These are phyloP conservation scores for Onthophagus sagittarius DNA, from an alignment of 2,888 invertebrate genomes.

Conservation along the genomic window DNA sequence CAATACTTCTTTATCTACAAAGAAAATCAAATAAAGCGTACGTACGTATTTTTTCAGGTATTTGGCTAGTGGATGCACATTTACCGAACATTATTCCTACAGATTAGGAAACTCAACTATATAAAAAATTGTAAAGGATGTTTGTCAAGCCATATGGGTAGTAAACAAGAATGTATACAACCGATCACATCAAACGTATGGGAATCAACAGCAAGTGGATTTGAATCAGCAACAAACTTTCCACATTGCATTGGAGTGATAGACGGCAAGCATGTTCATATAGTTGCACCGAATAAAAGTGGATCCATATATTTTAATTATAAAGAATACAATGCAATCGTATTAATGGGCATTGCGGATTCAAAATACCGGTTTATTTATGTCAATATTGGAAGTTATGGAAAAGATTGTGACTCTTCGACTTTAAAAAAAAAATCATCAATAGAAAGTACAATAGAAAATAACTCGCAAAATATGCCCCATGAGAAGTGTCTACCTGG, in stretches of 20 bases:
- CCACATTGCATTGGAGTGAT: slow-evolving; percentile 32
- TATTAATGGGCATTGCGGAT: slow-evolving; percentile 25
- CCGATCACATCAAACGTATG: slow-evolving; percentile 22
- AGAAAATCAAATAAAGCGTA: not conserved
- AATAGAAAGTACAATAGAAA: too few species aligned
- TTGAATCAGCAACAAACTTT: slow-evolving; percentile 30
- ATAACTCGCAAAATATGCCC: slow-evolving; percentile 9
- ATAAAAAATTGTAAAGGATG: slow-evolving; percentile 27
- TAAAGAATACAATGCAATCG: slow-evolving; percentile 26
- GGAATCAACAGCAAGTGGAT: slow-evolving; percentile 28
- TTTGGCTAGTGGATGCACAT: slow-evolving; percentile 26
- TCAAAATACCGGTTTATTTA: slow-evolving; percentile 15
- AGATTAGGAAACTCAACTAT: slow-evolving; percentile 29
- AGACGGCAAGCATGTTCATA: slow-evolving; percentile 30
- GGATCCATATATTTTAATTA: slow-evolving; percentile 32
- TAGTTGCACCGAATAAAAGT: slow-evolving; percentile 26
- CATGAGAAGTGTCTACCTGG: slow-evolving; percentile 17
- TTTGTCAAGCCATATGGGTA: slow-evolving; percentile 28
- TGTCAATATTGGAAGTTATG: slow-evolving; percentile 2
- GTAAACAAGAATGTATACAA: slow-evolving; percentile 27
- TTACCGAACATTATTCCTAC: slow-evolving; percentile 29
- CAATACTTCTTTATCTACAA: not conserved
- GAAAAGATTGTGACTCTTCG: slow-evolving; percentile 5
- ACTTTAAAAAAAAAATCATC: slow-evolving; percentile 17
- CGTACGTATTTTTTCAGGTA: slow-evolving; percentile 2